Percentiles rank a stretch among this genome's conserved stretches.
Evolutionary conservation across 2,888 invertebrate genomes (phyloP).

Genomic region (Nephrotoma appendiculata): DNA sequence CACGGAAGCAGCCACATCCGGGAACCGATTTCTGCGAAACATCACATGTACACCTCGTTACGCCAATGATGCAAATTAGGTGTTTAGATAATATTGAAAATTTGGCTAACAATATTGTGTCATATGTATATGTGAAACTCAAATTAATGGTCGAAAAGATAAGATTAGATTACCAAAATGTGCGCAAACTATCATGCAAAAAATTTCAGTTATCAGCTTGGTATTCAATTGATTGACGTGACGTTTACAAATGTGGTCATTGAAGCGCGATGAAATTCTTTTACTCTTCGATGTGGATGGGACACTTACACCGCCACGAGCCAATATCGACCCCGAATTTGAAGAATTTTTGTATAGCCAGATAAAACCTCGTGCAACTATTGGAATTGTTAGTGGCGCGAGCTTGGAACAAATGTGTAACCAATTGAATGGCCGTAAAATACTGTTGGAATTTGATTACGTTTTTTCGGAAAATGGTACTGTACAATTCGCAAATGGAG

Average conservation of each 20-base stretch:
- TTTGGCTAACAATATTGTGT: too few relatives aligned
- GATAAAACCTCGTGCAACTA: conserved; percentile 49
- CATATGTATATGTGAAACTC: too few relatives aligned
- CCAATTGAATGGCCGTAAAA: conserved; percentile 67
- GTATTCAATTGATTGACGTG: too few relatives aligned
- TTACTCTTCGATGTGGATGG: conserved; percentile 95
- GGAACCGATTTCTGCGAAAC: too few relatives aligned
- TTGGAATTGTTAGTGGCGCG: conserved; percentile 91
- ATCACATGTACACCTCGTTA: too few relatives aligned
- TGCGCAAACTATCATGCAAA: too few relatives aligned
- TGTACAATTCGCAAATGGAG: conserved; percentile 65
- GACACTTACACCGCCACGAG: conserved; percentile 77
- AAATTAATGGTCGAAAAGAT: too few relatives aligned
- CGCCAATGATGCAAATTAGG: too few relatives aligned
- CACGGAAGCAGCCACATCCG: too few relatives aligned
- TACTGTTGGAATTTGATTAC: conserved; percentile 68
- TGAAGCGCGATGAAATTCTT: conserved; percentile 38
- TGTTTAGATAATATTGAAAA: too few relatives aligned
- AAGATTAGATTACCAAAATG: too few relatives aligned
- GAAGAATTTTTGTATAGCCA: conserved; percentile 56
- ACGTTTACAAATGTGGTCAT: neutral
- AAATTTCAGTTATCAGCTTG: too few relatives aligned
- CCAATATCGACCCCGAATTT: conserved; percentile 54
- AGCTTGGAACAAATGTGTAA: conserved; percentile 84
- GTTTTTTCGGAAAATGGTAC: conserved; percentile 96